A percentile compares a stretch with the other conserved stretches of the same genome.
Conservation (phyloP, 2,797 vertebrate species). For the Melanotaenia trifasciata region DNA sequence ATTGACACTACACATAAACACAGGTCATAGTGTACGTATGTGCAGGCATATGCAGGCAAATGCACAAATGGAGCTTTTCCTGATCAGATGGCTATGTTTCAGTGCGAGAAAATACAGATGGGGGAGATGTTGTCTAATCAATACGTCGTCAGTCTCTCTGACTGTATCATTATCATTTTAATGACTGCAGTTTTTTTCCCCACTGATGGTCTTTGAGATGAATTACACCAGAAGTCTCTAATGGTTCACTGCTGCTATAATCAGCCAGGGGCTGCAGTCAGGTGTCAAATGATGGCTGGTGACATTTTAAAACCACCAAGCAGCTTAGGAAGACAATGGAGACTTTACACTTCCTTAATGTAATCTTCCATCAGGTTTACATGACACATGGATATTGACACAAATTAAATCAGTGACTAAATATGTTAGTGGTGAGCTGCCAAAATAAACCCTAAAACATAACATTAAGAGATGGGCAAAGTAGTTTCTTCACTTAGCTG, state of each 20-base stretch:
- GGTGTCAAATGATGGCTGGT: conserved; percentile 34
- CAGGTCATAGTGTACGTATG: neutral
- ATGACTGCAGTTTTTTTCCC: conserved; percentile 75
- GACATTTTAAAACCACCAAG: conserved; percentile 55
- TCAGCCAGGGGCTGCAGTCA: conserved; percentile 25
- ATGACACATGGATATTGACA: neutral
- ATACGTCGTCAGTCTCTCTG: conserved; percentile 66
- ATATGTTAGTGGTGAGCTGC: neutral
- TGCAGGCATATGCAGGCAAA: conserved; percentile 3
- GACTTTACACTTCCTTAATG: conserved; percentile 31
- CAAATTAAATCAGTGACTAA: neutral
- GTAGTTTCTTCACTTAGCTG: neutral
- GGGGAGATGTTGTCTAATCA: conserved; percentile 50
- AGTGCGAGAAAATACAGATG: conserved; percentile 15
- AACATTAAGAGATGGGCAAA: neutral
- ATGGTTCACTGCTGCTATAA: conserved; percentile 54
- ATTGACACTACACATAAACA: conserved; percentile 35
- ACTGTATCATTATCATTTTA: conserved; percentile 78
- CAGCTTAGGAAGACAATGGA: conserved; percentile 30
- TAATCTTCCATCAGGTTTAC: neutral
- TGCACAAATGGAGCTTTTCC: conserved; percentile 6
- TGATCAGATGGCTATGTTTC: conserved; percentile 25
- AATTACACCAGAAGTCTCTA: conserved; percentile 52
- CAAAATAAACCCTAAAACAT: too few species aligned
- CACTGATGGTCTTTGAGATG: conserved; percentile 56